A percentile compares a stretch with the other conserved stretches of the same genome.
These are phyloP conservation scores for Alosa sapidissima DNA, from an alignment of 2,797 vertebrate genomes.

Conservation along the genomic window DNA sequence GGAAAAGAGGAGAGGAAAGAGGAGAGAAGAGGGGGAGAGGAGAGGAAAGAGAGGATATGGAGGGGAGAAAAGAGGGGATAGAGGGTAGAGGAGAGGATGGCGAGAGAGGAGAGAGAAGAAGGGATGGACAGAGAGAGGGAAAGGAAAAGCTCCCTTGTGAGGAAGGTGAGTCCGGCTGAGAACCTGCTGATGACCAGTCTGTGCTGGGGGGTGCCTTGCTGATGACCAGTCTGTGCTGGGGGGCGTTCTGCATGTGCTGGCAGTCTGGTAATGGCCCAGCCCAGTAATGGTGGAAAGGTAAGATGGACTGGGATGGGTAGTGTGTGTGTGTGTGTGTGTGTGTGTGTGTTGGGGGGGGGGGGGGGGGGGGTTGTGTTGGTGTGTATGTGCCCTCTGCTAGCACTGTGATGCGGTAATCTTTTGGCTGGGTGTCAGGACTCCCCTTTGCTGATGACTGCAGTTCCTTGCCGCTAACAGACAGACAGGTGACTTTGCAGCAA, in stretches of 20 bases:
- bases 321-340: not conserved
- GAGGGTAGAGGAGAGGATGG: too few species aligned
- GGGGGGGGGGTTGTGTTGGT: not conserved
- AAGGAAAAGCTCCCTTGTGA: not conserved
- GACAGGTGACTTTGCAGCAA: constrained; percentile 45
- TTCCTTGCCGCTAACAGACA: constrained; percentile 9
- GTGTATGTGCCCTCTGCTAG: not conserved
- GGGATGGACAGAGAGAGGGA: too few species aligned
- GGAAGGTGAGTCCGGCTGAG: not conserved
- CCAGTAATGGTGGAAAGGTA: not conserved
- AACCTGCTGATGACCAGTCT: too few species aligned
- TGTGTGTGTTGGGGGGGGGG: not conserved
- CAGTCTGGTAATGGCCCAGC: not conserved
- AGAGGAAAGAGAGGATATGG: not conserved
- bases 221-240: not conserved
- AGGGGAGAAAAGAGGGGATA: too few species aligned
- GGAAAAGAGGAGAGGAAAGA: not conserved
- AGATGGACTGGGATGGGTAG: not conserved
- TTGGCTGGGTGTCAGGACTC: constrained; percentile 34
- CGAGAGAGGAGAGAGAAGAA: too few species aligned
- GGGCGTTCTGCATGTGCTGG: not conserved
- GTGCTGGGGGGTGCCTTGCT: too few species aligned
- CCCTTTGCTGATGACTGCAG: constrained; percentile 19
- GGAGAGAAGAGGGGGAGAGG: not conserved
- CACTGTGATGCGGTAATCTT: not conserved